Evolutionary conservation across 92 coral and sea anemone species (phyloP).

Genomic region (Bergia puertoricense): DNA sequence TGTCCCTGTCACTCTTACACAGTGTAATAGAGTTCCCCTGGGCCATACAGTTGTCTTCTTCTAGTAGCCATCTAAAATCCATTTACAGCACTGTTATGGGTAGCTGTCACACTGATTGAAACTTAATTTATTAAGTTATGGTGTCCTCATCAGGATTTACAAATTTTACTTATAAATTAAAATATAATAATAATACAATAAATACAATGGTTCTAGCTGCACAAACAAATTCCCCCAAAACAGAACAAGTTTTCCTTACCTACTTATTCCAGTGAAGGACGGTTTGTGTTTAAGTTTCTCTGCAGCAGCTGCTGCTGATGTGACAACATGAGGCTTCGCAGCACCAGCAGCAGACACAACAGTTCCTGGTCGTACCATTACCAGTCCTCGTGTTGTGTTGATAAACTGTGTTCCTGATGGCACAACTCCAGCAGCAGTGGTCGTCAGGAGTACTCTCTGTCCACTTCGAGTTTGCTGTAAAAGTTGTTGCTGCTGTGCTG

Average conservation of each 20-base stretch:
- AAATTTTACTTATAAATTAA: too few species aligned
- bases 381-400: slow-evolving; percentile 56
- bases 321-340: slow-evolving; percentile 46
- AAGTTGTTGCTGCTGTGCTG: slow-evolving; percentile 79
- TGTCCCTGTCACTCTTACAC: too few species aligned
- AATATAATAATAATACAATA: too few species aligned
- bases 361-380: slow-evolving; percentile 68
- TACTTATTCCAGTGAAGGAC: slow-evolving; percentile 82
- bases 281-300: slow-evolving; percentile 88
- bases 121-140: too few species aligned
- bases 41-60: too few species aligned
- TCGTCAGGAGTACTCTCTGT: slow-evolving; percentile 69
- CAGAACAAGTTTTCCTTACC: slow-evolving; percentile 46
- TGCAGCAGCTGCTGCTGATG: slow-evolving; percentile 61
- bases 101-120: not conserved
- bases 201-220: not conserved
- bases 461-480: slow-evolving; percentile 71
- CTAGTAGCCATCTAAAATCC: too few species aligned
- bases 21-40: too few species aligned
- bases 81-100: not conserved
- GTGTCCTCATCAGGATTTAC: too few species aligned
- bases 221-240: not conserved
- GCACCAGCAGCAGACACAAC: slow-evolving; percentile 46
- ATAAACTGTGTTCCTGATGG: slow-evolving; percentile 51
- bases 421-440: slow-evolving; percentile 64